These are phyloP conservation scores for Pangasianodon hypophthalmus DNA, from an alignment of 2,113 vertebrate genomes.

Conservation along the genomic window DNA sequence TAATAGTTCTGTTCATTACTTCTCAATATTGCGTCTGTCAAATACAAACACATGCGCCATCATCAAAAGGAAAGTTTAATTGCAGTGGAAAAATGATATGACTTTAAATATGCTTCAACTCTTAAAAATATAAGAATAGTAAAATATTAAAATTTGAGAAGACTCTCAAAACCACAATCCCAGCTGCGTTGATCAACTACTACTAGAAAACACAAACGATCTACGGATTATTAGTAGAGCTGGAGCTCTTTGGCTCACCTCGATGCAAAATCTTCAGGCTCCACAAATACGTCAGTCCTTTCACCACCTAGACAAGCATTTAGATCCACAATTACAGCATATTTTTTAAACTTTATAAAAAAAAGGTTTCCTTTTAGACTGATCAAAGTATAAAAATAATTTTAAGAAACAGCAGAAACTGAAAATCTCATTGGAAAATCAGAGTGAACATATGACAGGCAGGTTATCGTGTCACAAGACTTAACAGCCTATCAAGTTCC, in stretches of 20 bases:
- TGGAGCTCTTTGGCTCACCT: conserved; percentile 74
- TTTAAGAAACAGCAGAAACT: conserved; percentile 74
- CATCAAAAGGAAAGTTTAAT: background rate
- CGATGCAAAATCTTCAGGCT: conserved; percentile 97
- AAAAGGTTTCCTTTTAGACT: conserved; percentile 58
- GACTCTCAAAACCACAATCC: background rate
- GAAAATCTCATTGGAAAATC: background rate
- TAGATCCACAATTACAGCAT: conserved; percentile 58
- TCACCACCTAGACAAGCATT: conserved; percentile 82
- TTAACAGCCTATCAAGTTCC: background rate
- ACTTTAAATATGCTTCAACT: background rate
- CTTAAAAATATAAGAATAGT: background rate
- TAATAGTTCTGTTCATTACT: background rate
- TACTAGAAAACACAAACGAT: background rate
- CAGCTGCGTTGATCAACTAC: background rate
- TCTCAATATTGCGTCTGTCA: background rate
- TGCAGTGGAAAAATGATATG: background rate
- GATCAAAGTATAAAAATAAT: conserved; percentile 51
- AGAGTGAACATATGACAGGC: background rate
- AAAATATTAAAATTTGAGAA: background rate
- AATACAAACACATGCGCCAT: background rate
- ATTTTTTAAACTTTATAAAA: conserved; percentile 38
- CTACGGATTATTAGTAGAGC: background rate
- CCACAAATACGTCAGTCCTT: conserved; percentile 97
- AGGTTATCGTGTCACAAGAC: background rate